Conservation (phyloP, 1,140 invertebrate genomes). For the Stegodyphus mimosarum region DNA sequence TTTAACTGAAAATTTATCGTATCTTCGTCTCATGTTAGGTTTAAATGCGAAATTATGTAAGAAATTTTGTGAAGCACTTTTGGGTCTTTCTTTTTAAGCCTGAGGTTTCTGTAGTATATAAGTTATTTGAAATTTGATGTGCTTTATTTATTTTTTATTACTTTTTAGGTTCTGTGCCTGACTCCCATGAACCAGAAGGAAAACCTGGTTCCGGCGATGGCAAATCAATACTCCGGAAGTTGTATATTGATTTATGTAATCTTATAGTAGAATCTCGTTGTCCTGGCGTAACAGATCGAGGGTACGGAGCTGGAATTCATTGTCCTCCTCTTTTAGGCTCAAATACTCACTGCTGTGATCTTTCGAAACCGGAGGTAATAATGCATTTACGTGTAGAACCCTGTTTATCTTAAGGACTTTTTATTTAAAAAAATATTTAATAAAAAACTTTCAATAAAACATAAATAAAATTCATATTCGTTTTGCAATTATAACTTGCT, state of each 20-base stretch:
- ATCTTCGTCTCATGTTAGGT: no score
- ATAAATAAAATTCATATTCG: no score
- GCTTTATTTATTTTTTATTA: neutral
- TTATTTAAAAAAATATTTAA: no score
- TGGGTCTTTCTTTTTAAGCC: no score
- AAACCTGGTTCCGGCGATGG: neutral
- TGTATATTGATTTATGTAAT: conserved; percentile 37
- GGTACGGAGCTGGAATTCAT: conserved; percentile 38
- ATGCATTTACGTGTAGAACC: neutral
- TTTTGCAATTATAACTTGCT: no score
- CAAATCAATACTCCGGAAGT: conserved; percentile 2
- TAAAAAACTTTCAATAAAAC: no score
- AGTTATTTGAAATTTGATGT: no score
- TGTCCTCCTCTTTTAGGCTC: conserved; percentile 34
- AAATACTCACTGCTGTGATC: conserved; percentile 23
- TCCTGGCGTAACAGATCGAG: conserved; percentile 17
- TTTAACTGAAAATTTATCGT: no score
- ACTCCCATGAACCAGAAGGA: neutral
- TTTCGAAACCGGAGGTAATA: conserved; percentile 29
- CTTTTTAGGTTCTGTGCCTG: conserved; percentile 24
- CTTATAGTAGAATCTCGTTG: conserved; percentile 42
- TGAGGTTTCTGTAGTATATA: no score
- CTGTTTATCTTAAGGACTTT: no score
- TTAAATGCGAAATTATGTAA: no score
- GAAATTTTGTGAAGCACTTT: no score